Percentiles rank a stretch among this genome's conserved stretches.
phyloP scores from a whole-genome alignment of 2,113 vertebrate species.

The Cariama cristata region DNA sequence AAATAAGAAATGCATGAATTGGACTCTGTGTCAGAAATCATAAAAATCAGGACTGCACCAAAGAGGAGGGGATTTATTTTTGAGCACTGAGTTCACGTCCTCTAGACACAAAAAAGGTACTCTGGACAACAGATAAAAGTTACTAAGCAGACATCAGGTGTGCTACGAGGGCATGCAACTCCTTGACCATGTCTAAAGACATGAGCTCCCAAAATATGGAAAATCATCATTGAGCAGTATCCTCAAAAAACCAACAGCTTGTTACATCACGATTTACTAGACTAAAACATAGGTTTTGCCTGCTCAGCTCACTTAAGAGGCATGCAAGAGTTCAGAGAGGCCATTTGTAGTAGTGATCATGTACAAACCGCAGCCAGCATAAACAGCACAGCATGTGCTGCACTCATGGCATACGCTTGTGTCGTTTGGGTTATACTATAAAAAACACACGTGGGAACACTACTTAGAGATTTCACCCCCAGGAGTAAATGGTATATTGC shows the following conservation, averaged over 20 bases:
- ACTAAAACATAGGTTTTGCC: not conserved
- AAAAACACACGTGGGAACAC: not conserved
- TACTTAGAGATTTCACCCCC: not conserved
- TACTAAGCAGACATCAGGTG: not conserved
- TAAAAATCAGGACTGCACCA: not conserved
- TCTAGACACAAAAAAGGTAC: not conserved
- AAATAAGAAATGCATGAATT: not conserved
- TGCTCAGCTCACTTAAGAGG: not conserved
- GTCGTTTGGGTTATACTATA: not conserved
- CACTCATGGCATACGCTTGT: fast-evolving
- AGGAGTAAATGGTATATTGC: not conserved
- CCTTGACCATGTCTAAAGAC: not conserved
- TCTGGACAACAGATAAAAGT: not conserved
- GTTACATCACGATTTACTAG: not conserved
- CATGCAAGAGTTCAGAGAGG: not conserved
- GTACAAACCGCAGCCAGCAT: not conserved
- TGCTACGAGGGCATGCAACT: not conserved
- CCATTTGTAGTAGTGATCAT: not conserved
- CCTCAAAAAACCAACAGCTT: not conserved
- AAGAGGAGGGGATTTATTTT: not conserved
- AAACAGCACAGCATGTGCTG: not conserved
- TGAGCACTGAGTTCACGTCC: not conserved
- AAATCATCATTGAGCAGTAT: not conserved
- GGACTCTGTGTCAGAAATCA: not conserved
- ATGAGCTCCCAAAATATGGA: not conserved